phyloP scores from a whole-genome alignment of 2,113 vertebrate species.

The Hymenochirus boettgeri region DNA sequence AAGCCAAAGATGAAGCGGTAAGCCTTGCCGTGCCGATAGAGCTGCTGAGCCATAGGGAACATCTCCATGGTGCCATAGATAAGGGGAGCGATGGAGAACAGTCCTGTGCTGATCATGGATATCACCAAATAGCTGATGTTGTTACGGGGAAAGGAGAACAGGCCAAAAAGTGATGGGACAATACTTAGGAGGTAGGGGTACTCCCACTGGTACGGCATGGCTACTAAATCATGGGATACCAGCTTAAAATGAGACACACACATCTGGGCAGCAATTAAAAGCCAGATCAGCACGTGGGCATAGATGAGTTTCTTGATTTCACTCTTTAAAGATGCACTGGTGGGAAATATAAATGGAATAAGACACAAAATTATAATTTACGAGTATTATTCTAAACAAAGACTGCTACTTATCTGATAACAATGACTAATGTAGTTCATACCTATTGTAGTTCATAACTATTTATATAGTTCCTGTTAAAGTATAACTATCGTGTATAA shows the following conservation, averaged over 20 bases:
- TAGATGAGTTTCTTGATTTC: constrained; percentile 95
- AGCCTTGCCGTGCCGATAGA: constrained; percentile 89
- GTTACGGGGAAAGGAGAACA: constrained; percentile 87
- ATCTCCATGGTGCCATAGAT: constrained; percentile 96
- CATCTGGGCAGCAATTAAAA: constrained; percentile 83
- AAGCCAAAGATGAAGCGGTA: constrained; percentile 93
- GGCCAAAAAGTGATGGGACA: constrained; percentile 77
- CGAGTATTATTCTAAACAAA: no score
- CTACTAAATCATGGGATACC: constrained; percentile 81
- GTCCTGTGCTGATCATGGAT: constrained; percentile 91
- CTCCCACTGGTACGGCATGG: constrained; percentile 93
- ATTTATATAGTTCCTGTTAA: no score
- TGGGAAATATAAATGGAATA: constrained; percentile 28
- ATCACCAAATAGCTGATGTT: constrained; percentile 96
- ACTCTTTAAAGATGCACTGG: constrained; percentile 84
- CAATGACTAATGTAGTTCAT: no score
- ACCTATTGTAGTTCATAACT: no score
- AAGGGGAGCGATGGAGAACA: constrained; percentile 87
- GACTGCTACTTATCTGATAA: no score
- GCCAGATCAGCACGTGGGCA: constrained; percentile 79
- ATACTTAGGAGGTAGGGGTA: constrained; percentile 91
- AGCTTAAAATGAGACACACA: constrained; percentile 79
- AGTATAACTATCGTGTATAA: no score
- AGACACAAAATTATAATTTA: neutral
- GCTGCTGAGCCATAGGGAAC: constrained; percentile 93